Evolutionary conservation across 1,140 invertebrate genomes (phyloP), one percentile per base, ranked within the genome.

Genomic region (Lasioglossum albipes): DNA sequence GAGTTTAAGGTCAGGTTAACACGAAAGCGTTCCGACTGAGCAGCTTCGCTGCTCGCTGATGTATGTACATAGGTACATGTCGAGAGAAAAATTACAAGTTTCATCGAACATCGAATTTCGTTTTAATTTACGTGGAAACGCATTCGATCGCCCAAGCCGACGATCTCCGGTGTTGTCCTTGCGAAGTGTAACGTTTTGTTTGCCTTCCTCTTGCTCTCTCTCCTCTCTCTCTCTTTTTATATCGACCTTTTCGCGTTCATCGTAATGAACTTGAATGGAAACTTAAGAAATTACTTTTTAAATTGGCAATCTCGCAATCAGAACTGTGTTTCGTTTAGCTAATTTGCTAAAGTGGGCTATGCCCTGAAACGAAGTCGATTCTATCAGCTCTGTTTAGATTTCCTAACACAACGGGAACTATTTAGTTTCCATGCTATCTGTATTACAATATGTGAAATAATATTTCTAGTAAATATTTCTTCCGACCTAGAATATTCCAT

Each of bases 1-100:
- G 54, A 62, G 73, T 68, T 80, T 80, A 75, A 80, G 79, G 79
- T 80, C 79, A 75, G 31, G n/a, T 41, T 42, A 62, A 75, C 73
- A 75, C 54, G 72, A 67, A 75, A 79, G 0, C 45, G 31, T 73
- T 52, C 9, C 57, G 42, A 64, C n/a, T 6, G 18, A 59, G 9
- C 16, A 41, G 22, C 49, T 31, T 41, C 52, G 70, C 36, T 36
- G 20, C 31, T 36, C 36, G 18, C 10, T 16, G 7, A 2, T 4
- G 0, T 27, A 27, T 1, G 1, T 27, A 27, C 27, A 27, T 2
- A 41, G 0, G 0, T n/a, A 13, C 2, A 54, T 16, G 18, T 54
- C 31, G 31, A n/a, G n/a, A 20, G 18, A 69, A 13, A 68, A 77
- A 62, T 77, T 10, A 36, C 54, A 16, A 61, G 54, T 61, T n/a